Evolutionary conservation across 2,888 invertebrate species (phyloP).

Genomic region (Yponomeuta cagnagella): DNA sequence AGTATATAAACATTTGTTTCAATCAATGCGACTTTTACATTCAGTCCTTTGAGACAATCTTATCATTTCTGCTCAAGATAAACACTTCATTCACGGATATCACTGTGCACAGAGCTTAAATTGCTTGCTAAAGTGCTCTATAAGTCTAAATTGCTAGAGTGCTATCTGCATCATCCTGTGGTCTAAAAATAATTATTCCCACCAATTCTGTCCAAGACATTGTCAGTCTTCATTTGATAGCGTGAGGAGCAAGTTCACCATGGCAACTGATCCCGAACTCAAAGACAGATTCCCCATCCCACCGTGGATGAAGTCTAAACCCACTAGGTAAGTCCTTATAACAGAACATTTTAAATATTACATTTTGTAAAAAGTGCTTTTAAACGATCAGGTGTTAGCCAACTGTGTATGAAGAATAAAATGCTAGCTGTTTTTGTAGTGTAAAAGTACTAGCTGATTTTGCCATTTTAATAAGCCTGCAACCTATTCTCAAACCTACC

Average conservation of each 20-base stretch:
- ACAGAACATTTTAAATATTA: neutral
- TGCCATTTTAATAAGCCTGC: too few relatives aligned
- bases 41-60: slow-evolving; percentile 51
- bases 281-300: slow-evolving; percentile 80
- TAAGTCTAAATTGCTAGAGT: slow-evolving; percentile 28
- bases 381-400: too few relatives aligned
- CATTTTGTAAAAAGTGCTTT: too few relatives aligned
- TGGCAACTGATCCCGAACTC: slow-evolving; percentile 75
- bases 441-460: too few relatives aligned
- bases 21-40: slow-evolving; percentile 33
- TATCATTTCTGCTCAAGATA: slow-evolving; percentile 71
- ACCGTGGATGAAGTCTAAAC: slow-evolving; percentile 84
- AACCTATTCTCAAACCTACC: too few relatives aligned
- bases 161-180: slow-evolving; percentile 19
- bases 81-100: slow-evolving; percentile 26
- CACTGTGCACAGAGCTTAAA: slow-evolving; percentile 15
- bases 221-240: neutral
- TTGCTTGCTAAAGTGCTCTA: slow-evolving; percentile 22
- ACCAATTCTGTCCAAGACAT: neutral
- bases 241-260: slow-evolving; percentile 26
- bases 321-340: slow-evolving; percentile 59
- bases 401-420: too few relatives aligned
- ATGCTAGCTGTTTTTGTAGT: too few relatives aligned
- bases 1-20: slow-evolving; percentile 25
- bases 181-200: slow-evolving; percentile 2